A percentile compares a stretch with the other conserved stretches of the same genome.
phyloP scores from a whole-genome alignment of 2,113 vertebrate genomes.

The Stigmatopora nigra region DNA sequence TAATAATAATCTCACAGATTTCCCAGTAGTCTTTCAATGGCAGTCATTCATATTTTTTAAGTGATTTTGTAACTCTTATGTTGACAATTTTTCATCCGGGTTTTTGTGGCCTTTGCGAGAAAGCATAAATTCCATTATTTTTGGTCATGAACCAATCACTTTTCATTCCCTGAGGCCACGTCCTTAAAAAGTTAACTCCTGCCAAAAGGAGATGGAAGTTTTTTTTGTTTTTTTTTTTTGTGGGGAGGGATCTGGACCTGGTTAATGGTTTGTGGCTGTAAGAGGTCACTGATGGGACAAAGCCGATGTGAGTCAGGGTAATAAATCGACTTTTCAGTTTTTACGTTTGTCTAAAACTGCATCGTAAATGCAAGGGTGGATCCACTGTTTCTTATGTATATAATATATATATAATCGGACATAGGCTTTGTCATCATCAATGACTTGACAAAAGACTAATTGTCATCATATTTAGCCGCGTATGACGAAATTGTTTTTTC shows the following conservation, averaged over 20 bases:
- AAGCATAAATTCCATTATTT: not conserved
- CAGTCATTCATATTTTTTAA: not conserved
- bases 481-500: too few relatives aligned
- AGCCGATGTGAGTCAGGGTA: not conserved
- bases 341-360: not conserved
- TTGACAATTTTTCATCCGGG: not conserved
- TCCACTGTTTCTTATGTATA: not conserved
- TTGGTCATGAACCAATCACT: not conserved
- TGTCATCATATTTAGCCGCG: too few relatives aligned
- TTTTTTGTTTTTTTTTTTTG: not conserved
- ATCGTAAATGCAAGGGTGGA: not conserved
- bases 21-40: not conserved
- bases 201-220: constrained; percentile 1
- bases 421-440: too few relatives aligned
- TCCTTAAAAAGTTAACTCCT: not conserved
- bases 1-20: constrained; percentile 2
- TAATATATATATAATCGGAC: too few relatives aligned
- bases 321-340: constrained; percentile 2
- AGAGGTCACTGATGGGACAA: constrained; percentile 9
- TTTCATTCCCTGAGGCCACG: not conserved
- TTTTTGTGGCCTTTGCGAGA: not conserved
- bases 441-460: too few relatives aligned
- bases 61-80: not conserved
- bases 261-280: constrained; percentile 6
- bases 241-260: constrained; percentile 1